phyloP scores from a whole-genome alignment of 2,113 vertebrate species.

The Pangasianodon hypophthalmus region DNA sequence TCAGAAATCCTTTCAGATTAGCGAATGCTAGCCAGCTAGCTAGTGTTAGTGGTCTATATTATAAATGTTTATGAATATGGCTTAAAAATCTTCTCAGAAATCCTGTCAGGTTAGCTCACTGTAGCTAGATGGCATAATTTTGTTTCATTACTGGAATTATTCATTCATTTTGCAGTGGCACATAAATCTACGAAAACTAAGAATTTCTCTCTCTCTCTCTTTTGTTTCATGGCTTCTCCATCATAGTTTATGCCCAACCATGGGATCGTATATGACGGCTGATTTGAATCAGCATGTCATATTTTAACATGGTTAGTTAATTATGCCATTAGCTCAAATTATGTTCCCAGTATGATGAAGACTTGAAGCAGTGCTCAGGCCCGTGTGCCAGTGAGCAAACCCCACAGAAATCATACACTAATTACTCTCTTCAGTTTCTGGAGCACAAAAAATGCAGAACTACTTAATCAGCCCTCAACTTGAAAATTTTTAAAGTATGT shows the following conservation, averaged over 20 bases:
- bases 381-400: neutral
- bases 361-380: neutral
- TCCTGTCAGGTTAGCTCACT: neutral
- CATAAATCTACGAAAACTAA: neutral
- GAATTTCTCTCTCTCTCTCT: neutral
- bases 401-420: neutral
- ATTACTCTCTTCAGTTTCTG: neutral
- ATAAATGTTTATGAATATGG: neutral
- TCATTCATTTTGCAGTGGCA: neutral
- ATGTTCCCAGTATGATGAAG: neutral
- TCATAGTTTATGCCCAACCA: neutral
- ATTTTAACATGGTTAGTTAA: constrained; percentile 8
- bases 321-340: constrained; percentile 2
- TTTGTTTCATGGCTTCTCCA: neutral
- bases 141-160: neutral
- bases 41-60: neutral
- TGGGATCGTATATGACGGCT: neutral
- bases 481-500: neutral
- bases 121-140: neutral
- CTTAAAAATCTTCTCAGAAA: neutral
- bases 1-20: neutral
- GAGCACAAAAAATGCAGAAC: neutral
- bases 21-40: neutral
- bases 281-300: neutral
- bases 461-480: neutral